phyloP scores from a whole-genome alignment of 2,888 invertebrate species.

The Tinea trinotella region DNA sequence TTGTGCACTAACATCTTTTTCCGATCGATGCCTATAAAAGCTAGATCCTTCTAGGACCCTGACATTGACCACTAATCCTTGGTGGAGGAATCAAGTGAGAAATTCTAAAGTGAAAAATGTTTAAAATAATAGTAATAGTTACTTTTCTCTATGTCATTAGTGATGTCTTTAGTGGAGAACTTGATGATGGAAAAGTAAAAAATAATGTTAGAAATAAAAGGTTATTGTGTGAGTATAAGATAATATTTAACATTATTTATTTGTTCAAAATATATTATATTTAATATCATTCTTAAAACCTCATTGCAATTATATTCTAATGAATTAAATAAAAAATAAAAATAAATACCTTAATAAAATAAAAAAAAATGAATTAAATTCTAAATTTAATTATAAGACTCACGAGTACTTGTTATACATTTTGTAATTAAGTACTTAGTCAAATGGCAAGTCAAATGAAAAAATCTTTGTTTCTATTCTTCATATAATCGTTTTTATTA shows the following conservation, averaged over 20 bases:
- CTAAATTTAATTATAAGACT: no score
- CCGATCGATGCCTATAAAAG: conserved; percentile 57
- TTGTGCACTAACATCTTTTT: conserved; percentile 44
- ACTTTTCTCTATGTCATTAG: not conserved
- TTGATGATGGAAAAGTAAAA: not conserved
- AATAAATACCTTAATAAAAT: no score
- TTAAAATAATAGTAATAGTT: not conserved
- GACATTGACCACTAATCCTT: conserved; percentile 43
- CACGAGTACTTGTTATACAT: no score
- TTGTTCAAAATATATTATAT: no score
- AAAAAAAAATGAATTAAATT: no score
- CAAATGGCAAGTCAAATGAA: no score
- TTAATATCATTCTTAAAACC: not conserved
- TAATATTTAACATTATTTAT: no score
- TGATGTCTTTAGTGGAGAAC: conserved; percentile 5
- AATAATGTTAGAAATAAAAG: conserved; percentile 36
- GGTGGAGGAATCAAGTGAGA: not conserved
- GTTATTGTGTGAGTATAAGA: conserved; percentile 46
- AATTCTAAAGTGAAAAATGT: not conserved
- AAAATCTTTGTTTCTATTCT: no score
- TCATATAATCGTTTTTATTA: no score
- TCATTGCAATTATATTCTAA: not conserved
- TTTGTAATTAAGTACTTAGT: no score
- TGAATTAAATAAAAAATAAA: not conserved
- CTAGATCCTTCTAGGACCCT: conserved; percentile 53